Percentiles rank a stretch among this genome's conserved stretches.
Conservation (phyloP, 1,140 invertebrate species). For the Colletes latitarsis region DNA sequence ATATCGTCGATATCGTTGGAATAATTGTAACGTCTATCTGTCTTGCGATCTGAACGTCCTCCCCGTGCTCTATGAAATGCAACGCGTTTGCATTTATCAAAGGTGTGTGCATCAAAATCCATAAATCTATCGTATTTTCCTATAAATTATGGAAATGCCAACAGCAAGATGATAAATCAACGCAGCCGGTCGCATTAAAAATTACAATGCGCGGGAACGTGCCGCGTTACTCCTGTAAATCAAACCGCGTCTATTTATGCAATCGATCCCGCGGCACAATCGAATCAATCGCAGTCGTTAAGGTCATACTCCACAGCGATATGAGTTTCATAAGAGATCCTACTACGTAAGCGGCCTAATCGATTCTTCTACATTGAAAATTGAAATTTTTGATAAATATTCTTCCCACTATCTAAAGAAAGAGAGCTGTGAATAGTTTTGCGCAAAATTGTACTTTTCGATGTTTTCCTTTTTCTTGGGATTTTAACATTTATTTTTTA, state of each 20-base stretch:
- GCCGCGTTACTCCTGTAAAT: slow-evolving; percentile 48
- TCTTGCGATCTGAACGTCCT: not conserved
- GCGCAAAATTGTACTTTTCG: too few relatives aligned
- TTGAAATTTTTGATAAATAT: slow-evolving; percentile 7
- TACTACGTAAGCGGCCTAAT: not conserved
- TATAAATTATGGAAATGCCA: slow-evolving; percentile 67
- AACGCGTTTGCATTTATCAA: slow-evolving; percentile 20
- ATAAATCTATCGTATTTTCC: slow-evolving; percentile 62
- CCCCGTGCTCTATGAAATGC: slow-evolving; percentile 12
- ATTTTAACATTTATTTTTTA: too few relatives aligned
- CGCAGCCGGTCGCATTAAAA: slow-evolving; percentile 48
- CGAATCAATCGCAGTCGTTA: slow-evolving; percentile 40
- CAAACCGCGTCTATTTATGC: slow-evolving; percentile 50
- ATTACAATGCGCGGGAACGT: slow-evolving; percentile 57
- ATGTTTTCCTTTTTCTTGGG: too few relatives aligned
- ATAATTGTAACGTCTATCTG: not conserved
- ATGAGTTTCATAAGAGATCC: slow-evolving; percentile 46
- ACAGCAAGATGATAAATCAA: slow-evolving; percentile 52
- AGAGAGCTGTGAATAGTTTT: not conserved
- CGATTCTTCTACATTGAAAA: not conserved
- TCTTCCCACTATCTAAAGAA: not conserved
- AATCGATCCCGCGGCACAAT: slow-evolving; percentile 52
- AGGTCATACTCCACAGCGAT: slow-evolving; percentile 36
- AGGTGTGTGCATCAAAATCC: slow-evolving; percentile 51
- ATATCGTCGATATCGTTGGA: not conserved